Percentiles rank a stretch among this genome's conserved stretches.
Evolutionary conservation across 2,113 vertebrate species (phyloP).

Genomic region (Choloepus hoffmanni): DNA sequence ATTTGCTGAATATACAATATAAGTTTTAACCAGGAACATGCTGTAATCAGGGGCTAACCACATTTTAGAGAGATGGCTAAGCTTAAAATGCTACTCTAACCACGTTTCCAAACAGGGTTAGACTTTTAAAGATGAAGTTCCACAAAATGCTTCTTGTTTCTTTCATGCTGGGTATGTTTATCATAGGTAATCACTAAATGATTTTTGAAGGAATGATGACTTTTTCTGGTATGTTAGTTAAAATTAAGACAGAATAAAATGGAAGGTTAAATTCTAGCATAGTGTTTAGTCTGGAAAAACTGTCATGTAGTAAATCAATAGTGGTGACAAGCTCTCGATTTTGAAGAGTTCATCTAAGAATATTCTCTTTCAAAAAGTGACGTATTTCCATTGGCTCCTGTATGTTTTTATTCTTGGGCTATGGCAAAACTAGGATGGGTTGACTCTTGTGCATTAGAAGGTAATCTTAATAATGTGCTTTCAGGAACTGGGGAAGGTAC

Average conservation of each 20-base stretch:
- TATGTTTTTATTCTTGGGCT: neutral
- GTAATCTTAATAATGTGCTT: neutral
- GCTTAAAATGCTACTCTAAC: slow-evolving; percentile 64
- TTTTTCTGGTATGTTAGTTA: neutral
- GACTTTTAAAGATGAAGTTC: slow-evolving; percentile 58
- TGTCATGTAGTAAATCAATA: neutral
- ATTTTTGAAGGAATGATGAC: slow-evolving; percentile 24
- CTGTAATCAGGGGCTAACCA: slow-evolving; percentile 56
- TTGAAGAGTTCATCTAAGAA: neutral
- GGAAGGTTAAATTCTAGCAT: slow-evolving; percentile 27
- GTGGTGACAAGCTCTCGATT: neutral
- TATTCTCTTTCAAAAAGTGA: neutral
- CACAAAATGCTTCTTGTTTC: neutral
- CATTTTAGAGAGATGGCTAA: slow-evolving; percentile 59
- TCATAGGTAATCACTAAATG: neutral
- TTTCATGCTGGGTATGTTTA: neutral
- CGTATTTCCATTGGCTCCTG: neutral
- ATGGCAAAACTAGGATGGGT: neutral
- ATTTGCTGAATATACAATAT: slow-evolving; percentile 70
- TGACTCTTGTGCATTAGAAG: neutral
- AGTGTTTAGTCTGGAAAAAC: neutral
- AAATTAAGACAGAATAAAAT: slow-evolving; percentile 1
- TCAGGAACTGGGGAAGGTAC: neutral
- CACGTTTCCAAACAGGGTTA: slow-evolving; percentile 59
- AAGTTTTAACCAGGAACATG: slow-evolving; percentile 47